Conservation (phyloP, 1,140 invertebrate genomes). For the Stegodyphus dumicola region DNA sequence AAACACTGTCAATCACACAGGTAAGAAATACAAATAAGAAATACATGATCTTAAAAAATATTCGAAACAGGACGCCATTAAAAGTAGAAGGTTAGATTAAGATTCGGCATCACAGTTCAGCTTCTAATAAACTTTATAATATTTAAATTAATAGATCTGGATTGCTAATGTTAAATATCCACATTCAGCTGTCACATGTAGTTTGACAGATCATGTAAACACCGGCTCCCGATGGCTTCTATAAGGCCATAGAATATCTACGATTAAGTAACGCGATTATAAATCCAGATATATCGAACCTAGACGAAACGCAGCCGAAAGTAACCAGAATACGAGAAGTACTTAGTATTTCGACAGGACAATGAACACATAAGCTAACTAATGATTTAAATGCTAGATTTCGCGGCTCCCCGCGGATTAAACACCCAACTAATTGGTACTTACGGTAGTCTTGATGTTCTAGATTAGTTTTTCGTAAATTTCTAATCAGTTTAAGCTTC, state of each 20-base stretch:
- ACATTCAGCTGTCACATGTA: slow-evolving; percentile 49
- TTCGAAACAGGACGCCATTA: not conserved
- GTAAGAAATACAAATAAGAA: slow-evolving; percentile 18
- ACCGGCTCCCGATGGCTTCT: slow-evolving; percentile 39
- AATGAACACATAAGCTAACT: slow-evolving; percentile 60
- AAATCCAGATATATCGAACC: slow-evolving; percentile 58
- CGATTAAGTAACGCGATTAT: slow-evolving; percentile 46
- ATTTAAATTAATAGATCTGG: not conserved
- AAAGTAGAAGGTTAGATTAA: not conserved
- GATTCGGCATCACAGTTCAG: not conserved
- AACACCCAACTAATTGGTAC: slow-evolving; percentile 52
- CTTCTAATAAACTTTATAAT: not conserved
- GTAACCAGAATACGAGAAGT: slow-evolving; percentile 57
- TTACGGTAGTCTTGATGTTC: slow-evolving; percentile 41
- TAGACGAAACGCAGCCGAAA: slow-evolving; percentile 38
- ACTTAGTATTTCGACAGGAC: slow-evolving; percentile 60
- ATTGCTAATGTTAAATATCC: slow-evolving; percentile 12
- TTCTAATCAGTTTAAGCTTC: slow-evolving; percentile 18
- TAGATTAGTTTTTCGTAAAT: slow-evolving; percentile 37
- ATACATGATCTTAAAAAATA: slow-evolving; percentile 3
- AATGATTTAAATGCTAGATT: slow-evolving; percentile 60
- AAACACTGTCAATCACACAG: slow-evolving; percentile 37
- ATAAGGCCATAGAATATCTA: slow-evolving; percentile 26
- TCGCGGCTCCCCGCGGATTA: slow-evolving; percentile 57
- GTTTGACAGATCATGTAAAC: slow-evolving; percentile 61